Conservation (phyloP, 1,140 invertebrate species). For the Procambarus virginalis region DNA sequence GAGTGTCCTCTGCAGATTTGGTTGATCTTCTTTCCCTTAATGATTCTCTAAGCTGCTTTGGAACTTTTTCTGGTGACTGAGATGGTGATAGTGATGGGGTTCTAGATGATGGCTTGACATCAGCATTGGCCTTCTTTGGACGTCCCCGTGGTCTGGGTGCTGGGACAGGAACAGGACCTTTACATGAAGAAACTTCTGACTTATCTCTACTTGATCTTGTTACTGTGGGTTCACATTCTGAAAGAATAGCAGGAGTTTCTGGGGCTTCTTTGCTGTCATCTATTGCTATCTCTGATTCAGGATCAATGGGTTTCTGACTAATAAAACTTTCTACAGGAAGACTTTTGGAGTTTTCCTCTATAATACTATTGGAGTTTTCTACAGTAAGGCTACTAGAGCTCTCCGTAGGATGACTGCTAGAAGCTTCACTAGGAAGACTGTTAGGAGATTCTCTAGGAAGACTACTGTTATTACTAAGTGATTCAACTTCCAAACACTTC, state of each 20-base stretch:
- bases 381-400: background rate
- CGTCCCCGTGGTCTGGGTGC: constrained; percentile 51
- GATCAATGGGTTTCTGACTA: constrained; percentile 3
- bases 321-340: constrained; percentile 11
- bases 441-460: background rate
- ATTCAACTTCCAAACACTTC: background rate
- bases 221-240: constrained; percentile 4
- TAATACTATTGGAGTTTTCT: background rate
- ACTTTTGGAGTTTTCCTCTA: background rate
- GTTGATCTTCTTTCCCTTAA: constrained; percentile 73
- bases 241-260: background rate
- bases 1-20: constrained; percentile 26
- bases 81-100: constrained; percentile 43
- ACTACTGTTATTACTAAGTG: background rate
- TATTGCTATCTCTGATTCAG: background rate
- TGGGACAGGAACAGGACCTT: constrained; percentile 22
- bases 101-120: constrained; percentile 36
- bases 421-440: background rate
- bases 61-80: constrained; percentile 62
- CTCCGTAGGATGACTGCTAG: background rate
- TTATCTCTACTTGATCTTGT: constrained; percentile 19
- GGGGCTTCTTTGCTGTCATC: background rate
- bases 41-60: constrained; percentile 73
- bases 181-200: background rate
- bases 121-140: constrained; percentile 50